Evolutionary conservation across 2,888 invertebrate species (phyloP), one percentile per base, ranked within the genome.

Genomic region (Ferrisia virgata): DNA sequence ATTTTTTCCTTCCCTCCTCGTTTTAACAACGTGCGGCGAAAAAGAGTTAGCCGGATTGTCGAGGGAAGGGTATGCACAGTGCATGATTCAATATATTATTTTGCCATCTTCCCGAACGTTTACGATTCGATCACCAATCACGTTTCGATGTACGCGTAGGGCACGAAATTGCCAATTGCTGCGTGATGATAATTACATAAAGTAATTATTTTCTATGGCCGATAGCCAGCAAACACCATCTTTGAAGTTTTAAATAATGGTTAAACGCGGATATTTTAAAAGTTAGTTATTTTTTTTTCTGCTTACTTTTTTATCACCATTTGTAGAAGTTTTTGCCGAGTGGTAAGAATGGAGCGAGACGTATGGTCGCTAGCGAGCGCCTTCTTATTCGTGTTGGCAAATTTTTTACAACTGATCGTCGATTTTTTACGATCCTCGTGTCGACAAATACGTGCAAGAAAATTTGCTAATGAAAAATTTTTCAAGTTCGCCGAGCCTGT

Each of bases 241-340:
- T 80, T 80, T 80, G 80, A 80, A 80, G 80, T 80, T 53, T 43
- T 18, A 80, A 53, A 80, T 80, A 80, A 80, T 80, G 18, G 53
- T 53, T 31, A 53, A 80, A 80, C n/a, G 13, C 80, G 47, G 53
- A 53, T 80, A 80, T 80, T 76, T 36, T 31, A 31, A 18, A n/a
- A 47, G 33, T 47, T 3, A 22, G 8, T 11, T 15, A 8, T 78
- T 78, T 13, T 69, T 69, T 4, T 4, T 18, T 53, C 5, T n/a
- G n/a, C n/a, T n/a, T 31, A 13, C 25, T 76, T 47, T 79, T 79
- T 79, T 76, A 76, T 36, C 72, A 36, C 72, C 72, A 76, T 76
- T 76, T 76, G 72, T 76, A 76, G 72, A 76, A 76, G 72, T 79
- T 80, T 80, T n/a, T n/a, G n/a, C n/a, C n/a, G n/a, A n/a, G n/a